Base-by-base conservation (phyloP, 2,888 invertebrate genomes). In the Listrodromus nycthemerus region DNA sequence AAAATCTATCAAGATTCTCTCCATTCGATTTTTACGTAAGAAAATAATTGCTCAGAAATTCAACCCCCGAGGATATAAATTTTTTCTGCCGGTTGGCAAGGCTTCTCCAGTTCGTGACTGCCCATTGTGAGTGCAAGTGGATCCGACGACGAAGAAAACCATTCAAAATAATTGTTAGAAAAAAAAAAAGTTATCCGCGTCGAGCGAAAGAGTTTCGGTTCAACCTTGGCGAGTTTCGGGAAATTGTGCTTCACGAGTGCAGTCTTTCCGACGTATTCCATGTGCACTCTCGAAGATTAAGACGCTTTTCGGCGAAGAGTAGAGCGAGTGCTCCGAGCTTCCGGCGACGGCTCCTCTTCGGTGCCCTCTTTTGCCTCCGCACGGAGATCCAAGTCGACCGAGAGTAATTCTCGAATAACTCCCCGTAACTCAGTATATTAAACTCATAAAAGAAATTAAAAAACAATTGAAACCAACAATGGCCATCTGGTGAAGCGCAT, bases 231-330 rank as follows among this genome's bases (percentile, higher is more conserved):
- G 45, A 50, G 65, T 71, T 71, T 45, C 65, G 48, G 45, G 76
- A 66, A 81, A 81, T 75, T 69, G 69, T 19, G 70, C 69, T 75
- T 67, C 24, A 52, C 65, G 70, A 13, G 24, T 58, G 27, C 33
- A 71, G 37, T 74, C 13, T 19, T 67, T 71, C 10, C n/a, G 21
- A 21, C 45, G 41, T 66, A 19, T 45, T 69, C 30, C 50, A 52
- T 16, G 33, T 21, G 65, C 67, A 66, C 74, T 73, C 74, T 58
- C 33, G 33, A 48, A 50, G 58, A 67, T 80, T 61, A 80, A 50
- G 48, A 61, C 16, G 33, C 50, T 37, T 61, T 58, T 67, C 27
- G 24, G 13, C 45, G 37, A 45, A 67, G 21, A 16, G 48, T 45
- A 30, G 41, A 41, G 61, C 33, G 70, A 37, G 37, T 27, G 21